Base-by-base conservation (phyloP, 2,888 invertebrate species). In the Lasioglossum calceatum region DNA sequence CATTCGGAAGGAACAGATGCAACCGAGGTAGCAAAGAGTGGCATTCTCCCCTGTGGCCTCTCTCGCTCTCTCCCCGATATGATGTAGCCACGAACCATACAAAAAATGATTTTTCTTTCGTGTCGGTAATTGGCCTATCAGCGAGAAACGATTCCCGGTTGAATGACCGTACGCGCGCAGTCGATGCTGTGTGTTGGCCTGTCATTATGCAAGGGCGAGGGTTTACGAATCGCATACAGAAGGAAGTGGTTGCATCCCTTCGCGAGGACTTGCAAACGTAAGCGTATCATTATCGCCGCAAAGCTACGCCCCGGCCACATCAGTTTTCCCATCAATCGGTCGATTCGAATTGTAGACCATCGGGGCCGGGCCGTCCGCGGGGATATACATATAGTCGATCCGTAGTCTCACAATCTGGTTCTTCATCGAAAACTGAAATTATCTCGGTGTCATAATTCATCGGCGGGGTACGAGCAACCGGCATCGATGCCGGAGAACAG, bases 261-360 rank as follows among this genome's bases (percentile, higher is more conserved):
- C 85, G 64, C 67, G 80, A 64, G 70, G 61, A 85, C 71, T 81
- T 84, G 82, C 47, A 61, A 80, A 86, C 61, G 85, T 84, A 81
- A 88, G 81, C 85, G 86, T 92, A 89, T 93, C 85, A 93, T 93
- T 93, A 93, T 89, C 84, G 89, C 85, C 86, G 88, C 86, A 79
- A 91, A 50, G 92, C 89, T 91, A 92, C 90, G 84, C 77, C 79
- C 81, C 75, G 50, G 64, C 80, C 80, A 77, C 79, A 84, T 89
- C 87, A 78, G 87, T 88, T 91, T 90, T 89, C 86, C 90, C 89
- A 91, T 92, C 90, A 87, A 92, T 92, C 92, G 89, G 81, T 64
- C 80, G 81, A 64, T 87, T 73, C 77, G 76, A 89, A 83, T 84
- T 81, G 80, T 76, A 87, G 79, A 77, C 77, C 50, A 74, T 83